Conservation (phyloP, 2,113 vertebrate species). For the Zosterops hypoxanthus region DNA sequence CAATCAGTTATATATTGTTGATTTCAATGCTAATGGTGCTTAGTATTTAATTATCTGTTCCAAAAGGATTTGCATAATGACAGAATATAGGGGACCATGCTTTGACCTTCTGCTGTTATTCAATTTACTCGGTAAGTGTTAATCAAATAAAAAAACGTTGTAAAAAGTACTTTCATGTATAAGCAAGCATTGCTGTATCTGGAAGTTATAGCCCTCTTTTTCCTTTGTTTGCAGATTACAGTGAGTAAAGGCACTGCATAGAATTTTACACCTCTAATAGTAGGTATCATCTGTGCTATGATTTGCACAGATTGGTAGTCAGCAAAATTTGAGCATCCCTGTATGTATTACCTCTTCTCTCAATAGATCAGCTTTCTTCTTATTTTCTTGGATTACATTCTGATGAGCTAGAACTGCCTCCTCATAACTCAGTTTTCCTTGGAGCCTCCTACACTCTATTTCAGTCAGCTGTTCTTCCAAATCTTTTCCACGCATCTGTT, state of each 20-base stretch:
- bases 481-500: slow-evolving; percentile 81
- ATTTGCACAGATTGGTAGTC: not conserved
- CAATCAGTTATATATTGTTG: not conserved
- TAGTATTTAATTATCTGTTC: not conserved
- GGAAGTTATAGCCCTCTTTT: not conserved
- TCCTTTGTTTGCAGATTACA: not conserved
- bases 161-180: not conserved
- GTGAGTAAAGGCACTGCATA: not conserved
- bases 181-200: not conserved
- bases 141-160: not conserved
- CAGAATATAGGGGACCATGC: not conserved
- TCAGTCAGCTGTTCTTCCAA: slow-evolving; percentile 76
- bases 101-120: not conserved
- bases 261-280: not conserved
- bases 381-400: slow-evolving; percentile 78
- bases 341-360: slow-evolving; percentile 83
- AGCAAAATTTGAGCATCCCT: not conserved
- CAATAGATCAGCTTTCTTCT: slow-evolving; percentile 76
- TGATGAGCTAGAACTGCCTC: slow-evolving; percentile 81
- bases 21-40: not conserved
- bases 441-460: slow-evolving; percentile 75
- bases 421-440: slow-evolving; percentile 81
- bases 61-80: not conserved
- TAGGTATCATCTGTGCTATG: not conserved
- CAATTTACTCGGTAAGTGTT: not conserved